These are phyloP conservation scores for Grammomys surdaster DNA, from an alignment of 2,113 vertebrate species.

Conservation along the genomic window DNA sequence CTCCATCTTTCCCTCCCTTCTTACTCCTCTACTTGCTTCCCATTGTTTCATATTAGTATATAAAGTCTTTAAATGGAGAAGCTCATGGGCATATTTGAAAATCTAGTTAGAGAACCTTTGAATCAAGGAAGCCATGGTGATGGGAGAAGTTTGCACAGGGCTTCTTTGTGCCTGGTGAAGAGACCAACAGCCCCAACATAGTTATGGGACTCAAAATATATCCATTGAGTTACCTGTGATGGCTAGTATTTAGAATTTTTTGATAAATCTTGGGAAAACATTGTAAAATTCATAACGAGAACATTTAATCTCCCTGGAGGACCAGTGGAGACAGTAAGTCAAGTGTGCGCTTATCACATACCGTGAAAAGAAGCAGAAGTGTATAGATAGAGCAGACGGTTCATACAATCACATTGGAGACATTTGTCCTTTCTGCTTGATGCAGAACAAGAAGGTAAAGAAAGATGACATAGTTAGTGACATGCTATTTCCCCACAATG, in stretches of 20 bases:
- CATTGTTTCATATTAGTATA: neutral
- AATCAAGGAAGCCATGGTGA: neutral
- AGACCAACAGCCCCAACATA: neutral
- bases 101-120: neutral
- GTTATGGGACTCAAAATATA: neutral
- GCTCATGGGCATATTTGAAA: neutral
- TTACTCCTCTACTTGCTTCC: too few species aligned
- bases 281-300: neutral
- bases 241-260: too few species aligned
- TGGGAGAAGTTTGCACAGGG: fast-evolving
- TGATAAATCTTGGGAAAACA: neutral
- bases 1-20: too few species aligned
- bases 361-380: neutral
- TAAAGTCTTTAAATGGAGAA: neutral
- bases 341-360: neutral
- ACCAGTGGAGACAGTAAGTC: neutral
- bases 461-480: neutral
- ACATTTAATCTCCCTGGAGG: neutral
- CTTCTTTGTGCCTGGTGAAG: neutral
- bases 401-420: neutral
- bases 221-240: neutral
- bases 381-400: neutral
- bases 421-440: neutral
- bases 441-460: neutral
- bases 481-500: neutral